Conservation (phyloP, 2,113 vertebrate species). For the Pterocles orientalis region DNA sequence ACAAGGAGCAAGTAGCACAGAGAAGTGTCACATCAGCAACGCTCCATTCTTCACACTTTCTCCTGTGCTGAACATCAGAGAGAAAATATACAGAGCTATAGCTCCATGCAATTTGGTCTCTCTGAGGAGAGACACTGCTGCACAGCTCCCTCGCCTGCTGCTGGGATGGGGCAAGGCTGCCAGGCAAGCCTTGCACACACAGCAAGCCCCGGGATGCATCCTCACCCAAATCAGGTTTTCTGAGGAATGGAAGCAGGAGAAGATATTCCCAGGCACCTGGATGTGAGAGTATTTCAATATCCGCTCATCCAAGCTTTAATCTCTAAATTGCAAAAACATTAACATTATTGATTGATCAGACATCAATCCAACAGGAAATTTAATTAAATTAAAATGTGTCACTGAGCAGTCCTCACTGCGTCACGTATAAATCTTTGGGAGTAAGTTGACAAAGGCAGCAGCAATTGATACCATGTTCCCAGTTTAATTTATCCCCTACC, state of each 20-base stretch:
- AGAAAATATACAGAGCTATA: neutral
- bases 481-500: slow-evolving; percentile 10
- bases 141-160: neutral
- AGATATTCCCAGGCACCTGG: slow-evolving; percentile 29
- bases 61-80: neutral
- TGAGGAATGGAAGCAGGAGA: neutral
- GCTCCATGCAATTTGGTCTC: neutral
- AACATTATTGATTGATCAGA: slow-evolving; percentile 87
- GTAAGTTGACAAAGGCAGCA: slow-evolving; percentile 76
- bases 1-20: neutral
- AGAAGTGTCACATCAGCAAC: neutral
- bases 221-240: neutral
- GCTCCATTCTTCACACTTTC: neutral
- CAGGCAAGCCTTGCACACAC: neutral
- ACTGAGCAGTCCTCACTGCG: slow-evolving; percentile 71
- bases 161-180: neutral
- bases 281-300: slow-evolving; percentile 33
- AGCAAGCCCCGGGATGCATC: neutral
- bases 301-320: slow-evolving; percentile 77
- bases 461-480: slow-evolving; percentile 10
- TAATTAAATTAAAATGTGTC: slow-evolving; percentile 89
- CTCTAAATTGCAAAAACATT: slow-evolving; percentile 88
- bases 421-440: slow-evolving; percentile 81
- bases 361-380: slow-evolving; percentile 85
- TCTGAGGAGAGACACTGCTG: neutral